Evolutionary conservation across 2,888 invertebrate genomes (phyloP).

Genomic region (Scaptomyza flava): DNA sequence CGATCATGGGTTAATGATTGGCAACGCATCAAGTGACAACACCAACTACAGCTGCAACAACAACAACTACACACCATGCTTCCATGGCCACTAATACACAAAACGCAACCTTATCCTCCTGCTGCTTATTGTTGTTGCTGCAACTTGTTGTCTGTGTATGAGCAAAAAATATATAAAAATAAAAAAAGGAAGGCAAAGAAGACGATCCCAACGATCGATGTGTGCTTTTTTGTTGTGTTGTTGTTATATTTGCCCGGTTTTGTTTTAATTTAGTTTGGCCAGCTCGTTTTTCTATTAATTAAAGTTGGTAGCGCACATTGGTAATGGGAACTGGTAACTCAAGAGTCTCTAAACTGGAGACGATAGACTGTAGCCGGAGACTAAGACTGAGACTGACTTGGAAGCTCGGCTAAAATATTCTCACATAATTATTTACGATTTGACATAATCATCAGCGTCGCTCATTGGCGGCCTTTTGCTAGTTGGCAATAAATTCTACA

Average conservation of each 20-base stretch:
- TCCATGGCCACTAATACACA: constrained; percentile 6
- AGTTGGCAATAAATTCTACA: constrained; percentile 33
- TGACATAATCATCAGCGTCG: constrained; percentile 76
- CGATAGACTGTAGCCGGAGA: constrained; percentile 1
- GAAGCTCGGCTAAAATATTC: constrained; percentile 71
- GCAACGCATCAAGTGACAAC: constrained; percentile 63
- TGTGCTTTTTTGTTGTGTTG: constrained; percentile 28
- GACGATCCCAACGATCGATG: constrained; percentile 51
- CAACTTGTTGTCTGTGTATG: constrained; percentile 19
- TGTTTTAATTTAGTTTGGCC: constrained; percentile 65
- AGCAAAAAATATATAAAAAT: constrained; percentile 16
- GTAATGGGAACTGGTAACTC: constrained; percentile 34
- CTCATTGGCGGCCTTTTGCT: constrained; percentile 37
- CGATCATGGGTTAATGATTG: constrained; percentile 65
- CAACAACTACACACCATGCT: constrained; percentile 11
- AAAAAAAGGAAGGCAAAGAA: constrained; percentile 2
- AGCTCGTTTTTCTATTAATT: constrained; percentile 73
- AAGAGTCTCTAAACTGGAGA: background rate
- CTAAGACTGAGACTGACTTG: constrained; percentile 3
- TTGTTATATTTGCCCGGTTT: constrained; percentile 31
- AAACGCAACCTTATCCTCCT: constrained; percentile 32
- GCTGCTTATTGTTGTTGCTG: constrained; percentile 3
- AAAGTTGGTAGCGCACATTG: constrained; percentile 60
- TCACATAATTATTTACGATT: constrained; percentile 82
- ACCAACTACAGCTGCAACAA: constrained; percentile 29